Conservation (phyloP, 1,140 invertebrate genomes). For the Drosophila insularis region DNA sequence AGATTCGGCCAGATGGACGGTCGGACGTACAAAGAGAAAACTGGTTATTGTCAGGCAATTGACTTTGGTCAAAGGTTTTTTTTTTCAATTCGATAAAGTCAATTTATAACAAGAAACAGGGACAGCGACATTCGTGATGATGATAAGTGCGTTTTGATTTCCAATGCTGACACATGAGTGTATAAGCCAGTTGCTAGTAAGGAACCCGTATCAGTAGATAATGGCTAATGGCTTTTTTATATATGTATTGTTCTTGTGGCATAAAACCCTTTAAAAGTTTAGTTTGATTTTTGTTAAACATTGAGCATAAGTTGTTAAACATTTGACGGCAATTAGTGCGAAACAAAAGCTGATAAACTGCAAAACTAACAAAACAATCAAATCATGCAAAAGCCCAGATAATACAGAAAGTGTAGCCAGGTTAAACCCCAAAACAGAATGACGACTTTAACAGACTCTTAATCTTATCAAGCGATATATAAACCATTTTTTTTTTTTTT, state of each 20-base stretch:
- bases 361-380: background rate
- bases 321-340: conserved; percentile 46
- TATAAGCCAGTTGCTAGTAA: conserved; percentile 5
- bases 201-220: conserved; percentile 35
- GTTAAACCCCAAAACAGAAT: conserved; percentile 1
- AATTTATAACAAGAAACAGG: conserved; percentile 33
- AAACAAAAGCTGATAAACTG: conserved; percentile 33
- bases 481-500: no score
- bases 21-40: background rate
- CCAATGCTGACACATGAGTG: conserved; percentile 34
- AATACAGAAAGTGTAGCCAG: background rate
- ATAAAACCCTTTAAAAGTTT: conserved; percentile 30
- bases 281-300: conserved; percentile 8
- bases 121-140: background rate
- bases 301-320: conserved; percentile 35
- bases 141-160: conserved; percentile 45
- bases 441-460: background rate
- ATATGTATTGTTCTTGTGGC: conserved; percentile 16
- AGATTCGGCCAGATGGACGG: background rate
- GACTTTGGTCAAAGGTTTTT: conserved; percentile 53
- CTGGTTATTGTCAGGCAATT: conserved; percentile 10
- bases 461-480: conserved; percentile 22
- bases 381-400: conserved; percentile 23
- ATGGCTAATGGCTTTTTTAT: conserved; percentile 42
- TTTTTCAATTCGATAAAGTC: conserved; percentile 37